A percentile compares a stretch with the other conserved stretches of the same genome.
These are phyloP conservation scores for Acholoe squamosa DNA, from an alignment of 2,888 invertebrate genomes.

Conservation along the genomic window DNA sequence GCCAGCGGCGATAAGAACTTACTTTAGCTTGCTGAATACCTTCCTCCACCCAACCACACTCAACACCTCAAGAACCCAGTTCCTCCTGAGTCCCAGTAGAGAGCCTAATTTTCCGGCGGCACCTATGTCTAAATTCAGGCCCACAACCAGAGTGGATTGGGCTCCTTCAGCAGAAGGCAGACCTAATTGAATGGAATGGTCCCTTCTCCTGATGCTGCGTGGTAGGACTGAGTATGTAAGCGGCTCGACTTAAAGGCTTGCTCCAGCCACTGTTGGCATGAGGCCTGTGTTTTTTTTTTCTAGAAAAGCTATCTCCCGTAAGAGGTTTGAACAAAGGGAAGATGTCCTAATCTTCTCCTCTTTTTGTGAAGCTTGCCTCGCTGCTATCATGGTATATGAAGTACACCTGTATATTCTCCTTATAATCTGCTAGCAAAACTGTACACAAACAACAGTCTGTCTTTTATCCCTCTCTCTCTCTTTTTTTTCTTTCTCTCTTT, in stretches of 20 bases:
- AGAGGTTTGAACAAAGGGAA: conserved; percentile 2
- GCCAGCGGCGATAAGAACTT: background rate
- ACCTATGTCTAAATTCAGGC: background rate
- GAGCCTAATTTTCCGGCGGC: background rate
- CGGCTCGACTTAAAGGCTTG: background rate
- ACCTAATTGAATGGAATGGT: background rate
- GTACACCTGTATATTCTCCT: too few species aligned
- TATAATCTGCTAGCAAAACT: too few species aligned
- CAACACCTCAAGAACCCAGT: background rate
- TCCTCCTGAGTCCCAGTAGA: background rate
- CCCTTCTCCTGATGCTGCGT: background rate
- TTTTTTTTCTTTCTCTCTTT: background rate
- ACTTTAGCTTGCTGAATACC: background rate
- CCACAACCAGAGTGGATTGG: conserved; percentile 12
- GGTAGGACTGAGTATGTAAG: conserved; percentile 12
- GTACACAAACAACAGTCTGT: background rate
- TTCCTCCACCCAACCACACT: background rate
- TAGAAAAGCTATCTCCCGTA: background rate
- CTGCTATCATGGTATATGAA: background rate
- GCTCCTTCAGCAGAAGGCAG: background rate
- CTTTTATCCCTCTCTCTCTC: background rate
- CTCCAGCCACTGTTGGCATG: background rate
- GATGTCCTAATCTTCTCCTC: background rate
- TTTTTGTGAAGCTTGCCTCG: background rate
- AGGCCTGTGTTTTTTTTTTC: too few species aligned